These are phyloP conservation scores for Standfussiana lucernea DNA, from an alignment of 2,888 invertebrate species.

Conservation along the genomic window DNA sequence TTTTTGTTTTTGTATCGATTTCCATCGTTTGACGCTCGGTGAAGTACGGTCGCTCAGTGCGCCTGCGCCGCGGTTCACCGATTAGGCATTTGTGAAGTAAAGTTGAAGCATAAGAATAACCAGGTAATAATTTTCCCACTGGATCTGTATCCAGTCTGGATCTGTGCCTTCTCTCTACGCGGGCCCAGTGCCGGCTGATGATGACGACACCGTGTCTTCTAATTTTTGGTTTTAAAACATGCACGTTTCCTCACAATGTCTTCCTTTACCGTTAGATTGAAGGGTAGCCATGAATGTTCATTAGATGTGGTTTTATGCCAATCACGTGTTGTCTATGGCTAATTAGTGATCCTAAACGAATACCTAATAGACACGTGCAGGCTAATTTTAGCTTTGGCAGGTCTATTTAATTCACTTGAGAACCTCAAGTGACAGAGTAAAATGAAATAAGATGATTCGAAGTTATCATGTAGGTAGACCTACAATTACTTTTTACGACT, in stretches of 20 bases:
- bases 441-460: too few species aligned
- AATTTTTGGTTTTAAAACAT: background rate
- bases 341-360: constrained; percentile 42
- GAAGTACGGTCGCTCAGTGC: constrained; percentile 4
- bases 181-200: background rate
- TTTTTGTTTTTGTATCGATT: constrained; percentile 28
- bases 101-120: constrained; percentile 24
- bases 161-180: background rate
- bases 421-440: background rate
- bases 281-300: constrained; percentile 44
- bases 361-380: constrained; percentile 35
- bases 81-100: constrained; percentile 39
- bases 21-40: constrained; percentile 8
- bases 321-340: constrained; percentile 18
- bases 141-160: too few species aligned
- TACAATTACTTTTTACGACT: too few species aligned
- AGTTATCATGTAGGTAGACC: too few species aligned
- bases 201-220: background rate
- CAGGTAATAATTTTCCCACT: background rate
- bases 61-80: constrained; percentile 1
- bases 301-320: constrained; percentile 22
- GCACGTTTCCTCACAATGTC: background rate
- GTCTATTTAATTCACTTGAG: background rate
- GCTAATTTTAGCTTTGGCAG: constrained; percentile 10
- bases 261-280: constrained; percentile 11